phyloP scores from a whole-genome alignment of 2,113 vertebrate genomes.

The Podarcis muralis region DNA sequence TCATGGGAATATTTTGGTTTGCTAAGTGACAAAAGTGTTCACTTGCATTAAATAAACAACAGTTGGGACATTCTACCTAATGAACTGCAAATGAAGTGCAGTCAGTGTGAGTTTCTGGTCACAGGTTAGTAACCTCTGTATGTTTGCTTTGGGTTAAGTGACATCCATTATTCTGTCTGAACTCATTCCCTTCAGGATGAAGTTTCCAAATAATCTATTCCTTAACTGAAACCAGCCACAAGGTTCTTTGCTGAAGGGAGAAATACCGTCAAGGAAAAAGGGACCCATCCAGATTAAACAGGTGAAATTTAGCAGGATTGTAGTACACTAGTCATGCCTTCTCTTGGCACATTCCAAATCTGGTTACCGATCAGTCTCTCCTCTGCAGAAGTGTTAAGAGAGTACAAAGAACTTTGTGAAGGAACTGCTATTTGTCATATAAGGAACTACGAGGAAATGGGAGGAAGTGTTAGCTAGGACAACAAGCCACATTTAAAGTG shows the following conservation, averaged over 20 bases:
- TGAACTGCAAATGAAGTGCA: not conserved
- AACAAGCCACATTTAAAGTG: too few species aligned
- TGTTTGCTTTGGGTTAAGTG: fast-evolving
- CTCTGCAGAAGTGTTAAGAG: not conserved
- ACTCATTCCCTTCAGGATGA: not conserved
- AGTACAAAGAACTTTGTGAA: not conserved
- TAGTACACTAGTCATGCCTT: not conserved
- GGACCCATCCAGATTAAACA: not conserved
- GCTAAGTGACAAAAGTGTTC: not conserved
- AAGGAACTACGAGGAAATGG: not conserved
- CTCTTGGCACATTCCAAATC: not conserved
- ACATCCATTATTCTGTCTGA: not conserved
- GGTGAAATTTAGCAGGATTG: not conserved
- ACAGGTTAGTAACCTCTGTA: not conserved
- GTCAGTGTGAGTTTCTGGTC: not conserved
- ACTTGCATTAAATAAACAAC: fast-evolving
- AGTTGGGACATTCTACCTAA: not conserved
- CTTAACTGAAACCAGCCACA: not conserved
- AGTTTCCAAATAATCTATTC: not conserved
- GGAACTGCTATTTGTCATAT: not conserved
- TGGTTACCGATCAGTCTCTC: not conserved
- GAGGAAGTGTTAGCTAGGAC: too few species aligned
- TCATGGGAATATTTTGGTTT: not conserved
- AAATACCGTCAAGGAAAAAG: fast-evolving
- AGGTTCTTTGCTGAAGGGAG: not conserved